A percentile compares a stretch with the other conserved stretches of the same genome.
Conservation (phyloP, 2,888 invertebrate genomes). For the Chymomyza procnemis region DNA sequence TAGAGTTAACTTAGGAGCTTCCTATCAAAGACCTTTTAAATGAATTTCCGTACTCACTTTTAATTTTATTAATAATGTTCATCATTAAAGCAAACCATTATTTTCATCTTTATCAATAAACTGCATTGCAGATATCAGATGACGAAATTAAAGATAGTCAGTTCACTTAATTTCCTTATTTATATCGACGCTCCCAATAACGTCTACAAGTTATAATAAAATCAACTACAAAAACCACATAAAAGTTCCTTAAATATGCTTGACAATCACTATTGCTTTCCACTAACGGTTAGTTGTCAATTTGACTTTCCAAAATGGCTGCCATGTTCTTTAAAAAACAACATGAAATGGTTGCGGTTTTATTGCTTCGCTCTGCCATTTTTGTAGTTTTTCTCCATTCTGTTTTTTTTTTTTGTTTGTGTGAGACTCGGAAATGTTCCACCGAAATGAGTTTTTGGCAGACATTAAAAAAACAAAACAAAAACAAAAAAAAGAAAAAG, state of each 20-base stretch:
- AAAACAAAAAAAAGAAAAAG: background rate
- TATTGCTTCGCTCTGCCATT: background rate
- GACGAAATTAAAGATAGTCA: too few relatives aligned
- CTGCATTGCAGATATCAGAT: too few relatives aligned
- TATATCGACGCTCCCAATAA: too few relatives aligned
- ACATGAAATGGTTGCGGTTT: background rate
- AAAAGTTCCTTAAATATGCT: background rate
- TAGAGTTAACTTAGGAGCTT: too few relatives aligned
- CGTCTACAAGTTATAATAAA: too few relatives aligned
- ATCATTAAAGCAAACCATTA: too few relatives aligned
- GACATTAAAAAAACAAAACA: background rate
- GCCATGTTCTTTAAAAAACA: background rate
- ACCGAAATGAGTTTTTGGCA: constrained; percentile 1
- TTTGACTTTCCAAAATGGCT: background rate
- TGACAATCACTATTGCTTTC: background rate
- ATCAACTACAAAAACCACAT: background rate
- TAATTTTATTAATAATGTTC: too few relatives aligned
- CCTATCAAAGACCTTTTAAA: too few relatives aligned
- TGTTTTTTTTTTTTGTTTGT: background rate
- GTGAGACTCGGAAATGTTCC: background rate
- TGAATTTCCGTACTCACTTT: too few relatives aligned
- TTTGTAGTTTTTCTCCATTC: background rate
- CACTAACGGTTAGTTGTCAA: background rate
- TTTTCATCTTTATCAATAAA: too few relatives aligned
- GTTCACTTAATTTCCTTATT: too few relatives aligned